These are phyloP conservation scores for Rafetus swinhoei DNA, from an alignment of 2,113 vertebrate genomes.

Conservation along the genomic window DNA sequence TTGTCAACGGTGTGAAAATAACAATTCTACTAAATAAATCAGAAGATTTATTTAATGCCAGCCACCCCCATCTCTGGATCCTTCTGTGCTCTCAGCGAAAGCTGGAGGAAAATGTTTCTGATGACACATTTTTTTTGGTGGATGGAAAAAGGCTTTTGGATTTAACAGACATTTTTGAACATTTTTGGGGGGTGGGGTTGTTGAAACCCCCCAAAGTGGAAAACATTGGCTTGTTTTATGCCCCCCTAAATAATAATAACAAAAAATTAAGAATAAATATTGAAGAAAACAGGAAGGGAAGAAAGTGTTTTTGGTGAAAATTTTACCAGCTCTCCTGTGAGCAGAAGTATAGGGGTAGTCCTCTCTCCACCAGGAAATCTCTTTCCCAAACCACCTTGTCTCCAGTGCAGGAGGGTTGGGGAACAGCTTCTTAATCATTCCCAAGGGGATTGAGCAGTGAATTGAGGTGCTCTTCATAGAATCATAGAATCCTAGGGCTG, in stretches of 20 bases:
- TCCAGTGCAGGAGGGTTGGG: not conserved
- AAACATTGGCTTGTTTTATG: not conserved
- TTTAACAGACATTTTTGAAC: fast-evolving
- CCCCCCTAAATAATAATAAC: too few species aligned
- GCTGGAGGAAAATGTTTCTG: not conserved
- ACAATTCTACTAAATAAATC: constrained; percentile 6
- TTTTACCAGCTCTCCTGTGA: not conserved
- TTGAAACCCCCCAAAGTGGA: constrained; percentile 14
- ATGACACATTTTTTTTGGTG: not conserved
- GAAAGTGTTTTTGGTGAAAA: not conserved
- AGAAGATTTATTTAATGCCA: constrained; percentile 12
- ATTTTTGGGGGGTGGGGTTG: not conserved
- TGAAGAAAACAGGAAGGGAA: not conserved
- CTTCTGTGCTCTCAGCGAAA: constrained; percentile 18
- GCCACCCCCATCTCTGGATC: not conserved
- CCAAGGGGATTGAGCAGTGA: not conserved
- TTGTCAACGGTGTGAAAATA: not conserved
- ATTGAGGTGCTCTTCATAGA: not conserved
- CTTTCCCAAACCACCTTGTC: fast-evolving
- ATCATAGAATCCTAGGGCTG: too few species aligned
- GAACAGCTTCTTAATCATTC: not conserved
- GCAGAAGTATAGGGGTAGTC: not conserved
- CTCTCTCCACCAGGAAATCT: not conserved
- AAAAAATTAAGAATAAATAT: not conserved
- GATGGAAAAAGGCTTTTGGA: not conserved